Conservation (phyloP, 2,888 invertebrate species). For the Cylloceria caligata region DNA sequence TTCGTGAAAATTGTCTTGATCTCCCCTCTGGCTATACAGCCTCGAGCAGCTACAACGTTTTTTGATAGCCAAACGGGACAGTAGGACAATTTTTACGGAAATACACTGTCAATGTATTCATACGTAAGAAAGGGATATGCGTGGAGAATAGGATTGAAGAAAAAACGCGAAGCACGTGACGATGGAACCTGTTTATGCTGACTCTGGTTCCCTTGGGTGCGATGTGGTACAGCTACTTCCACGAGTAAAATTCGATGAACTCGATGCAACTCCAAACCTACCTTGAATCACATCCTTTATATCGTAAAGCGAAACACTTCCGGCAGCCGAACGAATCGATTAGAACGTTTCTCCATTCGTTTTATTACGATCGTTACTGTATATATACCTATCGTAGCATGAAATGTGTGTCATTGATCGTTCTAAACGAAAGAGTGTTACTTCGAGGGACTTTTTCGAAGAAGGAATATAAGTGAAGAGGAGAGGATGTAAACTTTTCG, state of each 20-base stretch:
- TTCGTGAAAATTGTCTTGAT: background rate
- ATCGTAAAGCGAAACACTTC: conserved; percentile 50
- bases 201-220: background rate
- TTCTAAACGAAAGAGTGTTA: conserved; percentile 20
- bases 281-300: conserved; percentile 13
- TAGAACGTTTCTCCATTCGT: conserved; percentile 34
- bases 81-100: conserved; percentile 44
- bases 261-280: conserved; percentile 11
- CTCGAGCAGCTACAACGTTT: no score
- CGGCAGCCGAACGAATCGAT: conserved; percentile 52
- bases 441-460: conserved; percentile 35
- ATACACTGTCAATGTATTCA: conserved; percentile 48
- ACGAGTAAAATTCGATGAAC: background rate
- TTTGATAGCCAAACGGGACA: conserved; percentile 14
- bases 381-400: background rate
- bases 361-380: conserved; percentile 32
- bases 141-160: conserved; percentile 42
- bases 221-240: background rate
- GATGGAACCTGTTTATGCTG: conserved; percentile 22
- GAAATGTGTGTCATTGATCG: conserved; percentile 34
- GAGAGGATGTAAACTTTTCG: conserved; percentile 62
- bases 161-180: conserved; percentile 41
- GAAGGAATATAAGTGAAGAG: conserved; percentile 11
- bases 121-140: conserved; percentile 37
- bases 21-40: no score